Evolutionary conservation across 2,888 invertebrate genomes (phyloP), one percentile per base, ranked within the genome.

Genomic region (Hirtodrosophila cameraria): DNA sequence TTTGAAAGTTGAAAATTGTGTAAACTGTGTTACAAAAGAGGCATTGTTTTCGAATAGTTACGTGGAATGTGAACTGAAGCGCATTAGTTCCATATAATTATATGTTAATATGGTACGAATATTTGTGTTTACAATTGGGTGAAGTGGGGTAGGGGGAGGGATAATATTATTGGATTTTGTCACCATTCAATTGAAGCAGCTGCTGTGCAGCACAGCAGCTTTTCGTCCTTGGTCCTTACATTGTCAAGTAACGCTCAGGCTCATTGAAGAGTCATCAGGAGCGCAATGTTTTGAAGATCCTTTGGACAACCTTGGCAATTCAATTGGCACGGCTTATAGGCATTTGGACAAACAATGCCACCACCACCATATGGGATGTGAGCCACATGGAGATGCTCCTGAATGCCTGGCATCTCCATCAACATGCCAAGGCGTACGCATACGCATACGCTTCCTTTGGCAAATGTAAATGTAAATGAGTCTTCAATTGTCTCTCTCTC

Each of bases 401-500:
- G 59, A 58, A 69, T 62, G 62, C 46, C 62, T 54, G 39, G 36
- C 41, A 11, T 36, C 28, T 53, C 28, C 46, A 35, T 30, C 42
- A 35, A 50, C 43, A 75, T 67, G 39, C 74, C 65, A 11, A 68
- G 42, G 52, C 66, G 57, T 60, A 63, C 61, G 41, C 53, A 28
- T 65, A 42, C 46, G 38, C 59, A 43, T 35, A 23, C 23, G 23
- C 7, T 23, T 65, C 48, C 38, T 68, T 65, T 45, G 43, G 41
- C n/a, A 78, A 78, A 75, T 75, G 75, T 75, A 75, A 75, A 78
- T 75, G 75, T 75, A 75, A 75, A 78, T 75, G 75, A 69, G 79
- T 78, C 65, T 63, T 43, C 69, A 75, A 74, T 78, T 74, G 75
- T 78, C 65, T 62, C 49, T 54, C 45, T 43, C 46, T 60, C 64